Conservation (phyloP, 2,113 vertebrate species). For the Lasiurus borealis region DNA sequence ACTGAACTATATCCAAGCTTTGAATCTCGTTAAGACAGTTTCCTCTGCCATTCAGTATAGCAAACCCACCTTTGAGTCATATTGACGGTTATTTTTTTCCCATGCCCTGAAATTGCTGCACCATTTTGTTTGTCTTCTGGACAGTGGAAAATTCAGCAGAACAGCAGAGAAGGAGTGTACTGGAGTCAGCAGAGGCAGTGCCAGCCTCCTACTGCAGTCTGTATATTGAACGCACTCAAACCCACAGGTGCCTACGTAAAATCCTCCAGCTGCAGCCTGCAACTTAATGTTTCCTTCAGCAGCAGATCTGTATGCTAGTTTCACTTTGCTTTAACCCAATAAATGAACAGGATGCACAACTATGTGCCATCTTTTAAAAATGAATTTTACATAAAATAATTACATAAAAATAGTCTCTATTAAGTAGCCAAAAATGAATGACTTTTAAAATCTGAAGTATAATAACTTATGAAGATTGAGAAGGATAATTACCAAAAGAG, state of each 20-base stretch:
- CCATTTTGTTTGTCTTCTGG: conserved; percentile 75
- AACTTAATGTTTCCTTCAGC: conserved; percentile 78
- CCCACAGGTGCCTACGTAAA: conserved; percentile 85
- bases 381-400: conserved; percentile 47
- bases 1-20: conserved; percentile 37
- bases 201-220: conserved; percentile 86
- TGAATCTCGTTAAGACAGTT: conserved; percentile 47
- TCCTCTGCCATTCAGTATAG: not conserved
- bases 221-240: conserved; percentile 79
- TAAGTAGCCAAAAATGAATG: conserved; percentile 37
- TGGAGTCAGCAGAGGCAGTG: conserved; percentile 84
- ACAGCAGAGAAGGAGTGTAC: conserved; percentile 81
- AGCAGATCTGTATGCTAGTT: conserved; percentile 71
- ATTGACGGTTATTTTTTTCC: conserved; percentile 69
- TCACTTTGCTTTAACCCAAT: conserved; percentile 61
- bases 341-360: not conserved
- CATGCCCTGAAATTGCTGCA: conserved; percentile 73
- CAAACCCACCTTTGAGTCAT: conserved; percentile 80
- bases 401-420: not conserved
- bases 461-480: conserved; percentile 29
- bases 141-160: conserved; percentile 76
- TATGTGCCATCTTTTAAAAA: conserved; percentile 16
- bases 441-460: conserved; percentile 29
- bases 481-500: conserved; percentile 10
- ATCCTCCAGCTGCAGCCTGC: conserved; percentile 84